Percentiles rank a stretch among this genome's conserved stretches.
Conservation (phyloP, 2,888 invertebrate species). For the Drosophila parthenogenetica region DNA sequence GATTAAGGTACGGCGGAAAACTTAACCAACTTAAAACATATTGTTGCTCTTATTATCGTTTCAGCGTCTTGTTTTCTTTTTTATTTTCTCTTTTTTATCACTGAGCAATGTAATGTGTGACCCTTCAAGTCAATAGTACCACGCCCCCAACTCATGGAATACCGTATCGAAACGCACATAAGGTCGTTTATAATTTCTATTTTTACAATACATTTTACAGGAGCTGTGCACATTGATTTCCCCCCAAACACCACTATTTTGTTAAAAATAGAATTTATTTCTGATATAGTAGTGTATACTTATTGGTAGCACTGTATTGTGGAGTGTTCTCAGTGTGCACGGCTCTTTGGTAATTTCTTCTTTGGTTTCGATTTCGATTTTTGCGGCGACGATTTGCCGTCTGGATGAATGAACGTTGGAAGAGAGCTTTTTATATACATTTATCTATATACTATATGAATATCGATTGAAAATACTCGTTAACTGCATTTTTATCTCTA, state of each 20-base stretch:
- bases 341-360: constrained; percentile 55
- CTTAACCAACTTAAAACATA: constrained; percentile 77
- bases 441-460: constrained; percentile 2
- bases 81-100: constrained; percentile 80
- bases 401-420: constrained; percentile 53
- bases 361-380: constrained; percentile 60
- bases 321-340: constrained; percentile 46
- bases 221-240: constrained; percentile 61
- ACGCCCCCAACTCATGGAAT: constrained; percentile 76
- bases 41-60: constrained; percentile 84
- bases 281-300: background rate
- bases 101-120: constrained; percentile 80
- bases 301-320: constrained; percentile 1
- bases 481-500: constrained; percentile 46
- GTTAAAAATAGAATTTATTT: background rate
- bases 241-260: background rate
- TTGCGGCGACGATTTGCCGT: constrained; percentile 58
- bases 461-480: constrained; percentile 46
- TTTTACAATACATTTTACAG: constrained; percentile 54
- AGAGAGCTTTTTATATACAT: constrained; percentile 34
- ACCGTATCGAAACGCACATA: constrained; percentile 78
- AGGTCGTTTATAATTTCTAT: constrained; percentile 81
- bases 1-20: constrained; percentile 72
- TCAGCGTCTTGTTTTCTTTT: constrained; percentile 83
- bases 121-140: constrained; percentile 75